These are phyloP conservation scores for Xanthorhoe designata DNA, from an alignment of 2,888 invertebrate genomes.

Conservation along the genomic window DNA sequence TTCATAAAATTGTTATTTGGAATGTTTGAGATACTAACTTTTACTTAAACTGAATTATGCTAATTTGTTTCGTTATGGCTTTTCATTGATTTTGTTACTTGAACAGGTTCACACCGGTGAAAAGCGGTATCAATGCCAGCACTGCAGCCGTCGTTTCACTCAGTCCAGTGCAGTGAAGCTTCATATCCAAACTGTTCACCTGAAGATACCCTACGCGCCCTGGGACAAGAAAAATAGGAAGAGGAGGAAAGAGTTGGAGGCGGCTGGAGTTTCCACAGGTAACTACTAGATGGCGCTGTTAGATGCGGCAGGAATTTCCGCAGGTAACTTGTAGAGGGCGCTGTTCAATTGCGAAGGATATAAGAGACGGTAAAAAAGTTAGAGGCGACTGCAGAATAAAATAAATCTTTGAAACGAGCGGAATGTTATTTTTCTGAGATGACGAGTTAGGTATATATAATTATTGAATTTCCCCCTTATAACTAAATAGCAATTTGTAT, in stretches of 20 bases:
- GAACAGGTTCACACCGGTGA: slow-evolving; percentile 79
- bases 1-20: too few species aligned
- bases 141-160: slow-evolving; percentile 77
- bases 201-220: slow-evolving; percentile 81
- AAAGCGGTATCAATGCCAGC: slow-evolving; percentile 77
- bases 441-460: too few species aligned
- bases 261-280: slow-evolving; percentile 30
- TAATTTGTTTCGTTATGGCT: too few species aligned
- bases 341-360: too few species aligned
- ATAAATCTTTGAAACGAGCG: not conserved
- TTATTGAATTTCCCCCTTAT: too few species aligned
- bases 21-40: too few species aligned
- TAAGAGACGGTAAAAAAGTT: too few species aligned
- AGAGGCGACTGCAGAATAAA: not conserved
- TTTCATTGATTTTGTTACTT: not conserved
- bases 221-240: slow-evolving; percentile 81
- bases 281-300: slow-evolving; percentile 4
- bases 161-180: slow-evolving; percentile 80
- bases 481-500: too few species aligned
- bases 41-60: too few species aligned
- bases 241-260: slow-evolving; percentile 63
- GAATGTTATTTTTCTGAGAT: too few species aligned
- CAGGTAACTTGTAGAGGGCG: slow-evolving; percentile 8
- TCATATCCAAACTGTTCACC: slow-evolving; percentile 80
- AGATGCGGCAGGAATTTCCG: slow-evolving; percentile 44